Evolutionary conservation across 2,888 invertebrate genomes (phyloP).

Genomic region (Meteorus cinctellus): DNA sequence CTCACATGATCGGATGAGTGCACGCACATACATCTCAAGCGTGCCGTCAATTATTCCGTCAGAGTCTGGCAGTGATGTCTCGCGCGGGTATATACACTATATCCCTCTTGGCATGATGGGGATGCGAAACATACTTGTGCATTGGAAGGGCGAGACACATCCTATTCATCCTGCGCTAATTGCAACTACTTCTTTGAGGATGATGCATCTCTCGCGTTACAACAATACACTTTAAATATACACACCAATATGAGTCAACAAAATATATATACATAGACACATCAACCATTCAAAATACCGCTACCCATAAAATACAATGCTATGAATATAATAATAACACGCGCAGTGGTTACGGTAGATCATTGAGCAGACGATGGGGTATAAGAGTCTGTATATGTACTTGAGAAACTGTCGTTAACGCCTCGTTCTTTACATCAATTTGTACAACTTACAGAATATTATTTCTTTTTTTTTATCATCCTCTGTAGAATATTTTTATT

Average conservation of each 20-base stretch:
- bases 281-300: background rate
- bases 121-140: constrained; percentile 10
- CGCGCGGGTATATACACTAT: background rate
- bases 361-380: constrained; percentile 16
- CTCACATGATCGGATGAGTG: constrained; percentile 26
- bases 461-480: background rate
- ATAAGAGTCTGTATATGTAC: background rate
- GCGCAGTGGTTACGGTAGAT: constrained; percentile 4
- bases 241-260: constrained; percentile 2
- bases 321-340: background rate
- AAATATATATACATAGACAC: background rate
- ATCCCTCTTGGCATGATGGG: background rate
- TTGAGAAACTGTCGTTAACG: background rate
- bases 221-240: constrained; percentile 25
- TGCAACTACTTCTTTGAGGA: constrained; percentile 66
- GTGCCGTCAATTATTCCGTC: constrained; percentile 36
- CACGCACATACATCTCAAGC: constrained; percentile 30
- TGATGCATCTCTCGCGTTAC: constrained; percentile 41
- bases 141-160: constrained; percentile 32
- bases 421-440: background rate
- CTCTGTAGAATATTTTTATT: background rate
- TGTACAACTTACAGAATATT: background rate
- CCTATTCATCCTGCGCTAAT: constrained; percentile 67
- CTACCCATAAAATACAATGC: background rate
- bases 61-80: constrained; percentile 28